These are phyloP conservation scores for Bagarius yarrelli DNA, from an alignment of 2,113 vertebrate genomes.

Conservation along the genomic window DNA sequence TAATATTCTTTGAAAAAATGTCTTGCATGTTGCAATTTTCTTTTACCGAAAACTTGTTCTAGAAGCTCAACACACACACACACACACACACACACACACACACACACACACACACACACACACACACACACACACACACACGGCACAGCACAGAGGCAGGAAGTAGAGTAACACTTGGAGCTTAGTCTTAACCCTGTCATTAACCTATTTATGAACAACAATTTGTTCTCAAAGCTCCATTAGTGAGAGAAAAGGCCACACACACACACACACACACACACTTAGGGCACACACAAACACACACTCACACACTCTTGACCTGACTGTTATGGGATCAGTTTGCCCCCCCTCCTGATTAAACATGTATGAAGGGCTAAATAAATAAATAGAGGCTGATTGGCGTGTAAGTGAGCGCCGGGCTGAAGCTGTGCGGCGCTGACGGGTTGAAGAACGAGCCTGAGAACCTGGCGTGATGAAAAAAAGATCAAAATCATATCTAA, in stretches of 20 bases:
- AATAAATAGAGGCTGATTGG: slow-evolving; percentile 46
- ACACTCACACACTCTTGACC: slow-evolving; percentile 20
- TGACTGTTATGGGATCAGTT: slow-evolving; percentile 41
- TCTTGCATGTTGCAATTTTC: not conserved
- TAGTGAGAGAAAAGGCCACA: slow-evolving; percentile 35
- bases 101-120: not conserved
- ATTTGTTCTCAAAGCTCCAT: slow-evolving; percentile 35
- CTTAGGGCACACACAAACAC: not conserved
- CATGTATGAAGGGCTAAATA: slow-evolving; percentile 52
- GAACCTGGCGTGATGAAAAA: not conserved
- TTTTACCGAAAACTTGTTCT: not conserved
- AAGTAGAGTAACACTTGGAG: slow-evolving; percentile 22
- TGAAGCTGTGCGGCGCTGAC: slow-evolving; percentile 36
- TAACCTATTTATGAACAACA: slow-evolving; percentile 46
- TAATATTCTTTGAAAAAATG: not conserved
- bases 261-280: slow-evolving; percentile 3
- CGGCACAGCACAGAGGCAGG: not conserved
- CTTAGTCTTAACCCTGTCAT: slow-evolving; percentile 44
- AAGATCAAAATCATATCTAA: not conserved
- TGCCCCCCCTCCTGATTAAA: slow-evolving; percentile 48
- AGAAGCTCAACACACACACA: not conserved
- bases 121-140: not conserved
- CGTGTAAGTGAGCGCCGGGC: slow-evolving; percentile 9
- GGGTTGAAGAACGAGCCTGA: slow-evolving; percentile 6
- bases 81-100: slow-evolving; percentile 9